Conservation (phyloP, 2,888 invertebrate species). For the Acleris literana region DNA sequence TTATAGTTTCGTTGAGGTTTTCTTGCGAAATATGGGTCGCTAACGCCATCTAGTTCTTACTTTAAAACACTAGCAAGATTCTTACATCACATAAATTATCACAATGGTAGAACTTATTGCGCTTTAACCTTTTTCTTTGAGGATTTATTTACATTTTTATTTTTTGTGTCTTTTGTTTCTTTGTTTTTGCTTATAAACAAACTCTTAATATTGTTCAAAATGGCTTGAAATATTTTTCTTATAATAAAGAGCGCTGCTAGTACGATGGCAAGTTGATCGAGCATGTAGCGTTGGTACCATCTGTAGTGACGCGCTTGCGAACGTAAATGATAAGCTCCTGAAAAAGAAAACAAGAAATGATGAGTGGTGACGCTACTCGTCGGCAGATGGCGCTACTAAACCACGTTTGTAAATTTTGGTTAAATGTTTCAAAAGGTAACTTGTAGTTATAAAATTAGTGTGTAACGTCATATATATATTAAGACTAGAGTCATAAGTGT, state of each 20-base stretch:
- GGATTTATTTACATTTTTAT: background rate
- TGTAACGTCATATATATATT: too few species aligned
- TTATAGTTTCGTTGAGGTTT: too few species aligned
- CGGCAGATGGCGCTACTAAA: slow-evolving; percentile 2
- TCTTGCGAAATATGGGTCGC: background rate
- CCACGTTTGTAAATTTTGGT: too few species aligned
- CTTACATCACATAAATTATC: background rate
- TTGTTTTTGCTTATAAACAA: background rate
- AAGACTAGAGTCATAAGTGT: too few species aligned
- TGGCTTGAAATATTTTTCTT: background rate
- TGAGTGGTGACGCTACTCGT: background rate
- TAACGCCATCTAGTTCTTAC: slow-evolving; percentile 2
- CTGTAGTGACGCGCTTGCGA: slow-evolving; percentile 34
- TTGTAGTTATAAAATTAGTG: too few species aligned
- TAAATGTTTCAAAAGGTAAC: too few species aligned
- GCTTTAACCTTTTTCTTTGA: slow-evolving; percentile 15
- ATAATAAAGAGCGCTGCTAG: slow-evolving; percentile 16
- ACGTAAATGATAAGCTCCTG: slow-evolving; percentile 38
- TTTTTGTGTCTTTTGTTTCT: background rate
- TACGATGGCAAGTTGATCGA: slow-evolving; percentile 33
- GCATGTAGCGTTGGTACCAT: slow-evolving; percentile 37
- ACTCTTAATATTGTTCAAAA: slow-evolving; percentile 8
- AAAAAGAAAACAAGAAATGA: slow-evolving; percentile 3
- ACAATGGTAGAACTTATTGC: background rate
- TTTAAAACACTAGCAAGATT: too few species aligned